These are phyloP conservation scores for Eupristina koningsbergeri DNA, from an alignment of 1,140 invertebrate genomes.

Conservation along the genomic window DNA sequence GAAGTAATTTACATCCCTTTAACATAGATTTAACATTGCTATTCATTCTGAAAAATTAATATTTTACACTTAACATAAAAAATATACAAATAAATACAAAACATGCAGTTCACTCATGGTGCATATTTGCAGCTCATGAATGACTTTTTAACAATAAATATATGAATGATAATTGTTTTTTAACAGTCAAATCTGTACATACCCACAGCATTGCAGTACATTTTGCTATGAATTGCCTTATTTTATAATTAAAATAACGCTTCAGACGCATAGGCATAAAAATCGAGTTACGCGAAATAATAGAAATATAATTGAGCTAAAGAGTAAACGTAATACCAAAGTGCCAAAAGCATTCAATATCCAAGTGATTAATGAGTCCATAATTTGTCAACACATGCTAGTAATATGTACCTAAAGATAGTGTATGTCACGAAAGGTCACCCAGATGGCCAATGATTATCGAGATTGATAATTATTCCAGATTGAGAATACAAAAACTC, in stretches of 20 bases:
- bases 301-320: not conserved
- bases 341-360: conserved; percentile 39
- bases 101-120: conserved; percentile 40
- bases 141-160: not conserved
- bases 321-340: conserved; percentile 10
- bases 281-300: not conserved
- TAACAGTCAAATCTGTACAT: conserved; percentile 37
- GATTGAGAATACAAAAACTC: conserved; percentile 57
- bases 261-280: not conserved
- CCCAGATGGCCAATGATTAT: conserved; percentile 56
- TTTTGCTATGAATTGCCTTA: conserved; percentile 25
- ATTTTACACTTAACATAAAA: not conserved
- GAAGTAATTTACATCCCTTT: too few species aligned
- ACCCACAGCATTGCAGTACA: conserved; percentile 22
- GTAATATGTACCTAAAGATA: conserved; percentile 59
- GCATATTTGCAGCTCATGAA: conserved; percentile 20
- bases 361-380: conserved; percentile 29
- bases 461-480: not conserved
- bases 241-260: conserved; percentile 1
- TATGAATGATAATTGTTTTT: conserved; percentile 4
- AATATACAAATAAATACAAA: conserved; percentile 32
- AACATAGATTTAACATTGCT: too few species aligned
- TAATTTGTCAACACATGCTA: conserved; percentile 30
- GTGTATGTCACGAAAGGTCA: conserved; percentile 71
- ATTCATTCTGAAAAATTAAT: too few species aligned